These are phyloP conservation scores for Cerastoderma edule DNA, from an alignment of 2,888 invertebrate genomes.

Conservation along the genomic window DNA sequence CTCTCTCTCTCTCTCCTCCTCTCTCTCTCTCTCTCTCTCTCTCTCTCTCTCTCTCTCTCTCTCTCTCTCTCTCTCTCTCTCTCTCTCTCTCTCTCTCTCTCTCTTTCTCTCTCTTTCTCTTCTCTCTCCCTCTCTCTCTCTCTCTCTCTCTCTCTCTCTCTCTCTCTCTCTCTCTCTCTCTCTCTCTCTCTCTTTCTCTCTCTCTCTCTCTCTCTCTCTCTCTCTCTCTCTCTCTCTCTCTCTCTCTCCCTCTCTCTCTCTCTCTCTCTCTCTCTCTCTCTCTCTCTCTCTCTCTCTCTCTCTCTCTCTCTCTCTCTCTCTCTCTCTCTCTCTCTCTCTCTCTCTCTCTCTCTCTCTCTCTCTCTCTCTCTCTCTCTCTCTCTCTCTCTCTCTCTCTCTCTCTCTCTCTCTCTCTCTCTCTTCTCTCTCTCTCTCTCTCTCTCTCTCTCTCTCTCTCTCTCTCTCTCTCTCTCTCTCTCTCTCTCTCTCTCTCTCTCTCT, in stretches of 20 bases:
- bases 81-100: conserved; percentile 18
- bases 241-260: conserved; percentile 9
- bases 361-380: conserved; percentile 7
- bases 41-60: conserved; percentile 6
- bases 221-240: conserved; percentile 7
- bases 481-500: not conserved
- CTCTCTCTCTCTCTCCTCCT: no score
- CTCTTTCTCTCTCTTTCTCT: conserved; percentile 14
- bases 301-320: conserved; percentile 7
- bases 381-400: conserved; percentile 2
- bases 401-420: conserved; percentile 19
- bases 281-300: conserved; percentile 6
- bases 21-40: not conserved
- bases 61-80: conserved; percentile 6
- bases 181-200: conserved; percentile 13
- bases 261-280: conserved; percentile 13
- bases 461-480: conserved; percentile 5
- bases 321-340: conserved; percentile 10
- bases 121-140: not conserved
- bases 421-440: not conserved
- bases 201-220: conserved; percentile 9
- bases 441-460: not conserved
- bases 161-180: conserved; percentile 18
- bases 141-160: conserved; percentile 8
- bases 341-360: conserved; percentile 11